These are phyloP conservation scores for Cydia splendana DNA, from an alignment of 1,140 invertebrate genomes.

Conservation along the genomic window DNA sequence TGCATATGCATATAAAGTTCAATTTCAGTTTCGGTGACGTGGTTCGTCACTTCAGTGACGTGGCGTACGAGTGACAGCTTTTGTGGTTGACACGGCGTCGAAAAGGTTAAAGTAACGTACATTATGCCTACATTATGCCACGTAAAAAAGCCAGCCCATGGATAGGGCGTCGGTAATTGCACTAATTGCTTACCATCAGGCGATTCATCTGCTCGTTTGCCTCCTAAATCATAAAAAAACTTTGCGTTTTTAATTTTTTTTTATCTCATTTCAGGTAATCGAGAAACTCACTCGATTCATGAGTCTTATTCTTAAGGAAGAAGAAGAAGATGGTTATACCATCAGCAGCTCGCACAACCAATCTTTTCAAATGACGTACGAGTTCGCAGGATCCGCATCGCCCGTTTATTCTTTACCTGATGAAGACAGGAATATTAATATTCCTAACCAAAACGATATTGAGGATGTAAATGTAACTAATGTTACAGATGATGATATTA, in stretches of 20 bases:
- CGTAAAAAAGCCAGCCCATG: too few relatives aligned
- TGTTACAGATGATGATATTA: slow-evolving; percentile 8
- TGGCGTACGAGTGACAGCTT: too few relatives aligned
- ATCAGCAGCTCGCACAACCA: background rate
- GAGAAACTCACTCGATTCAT: slow-evolving; percentile 55
- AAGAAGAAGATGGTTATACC: slow-evolving; percentile 27
- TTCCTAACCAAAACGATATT: background rate
- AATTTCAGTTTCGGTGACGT: too few relatives aligned
- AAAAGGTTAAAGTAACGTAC: too few relatives aligned
- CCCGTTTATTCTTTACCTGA: slow-evolving; percentile 44
- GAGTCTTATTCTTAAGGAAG: slow-evolving; percentile 51
- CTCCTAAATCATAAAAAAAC: background rate
- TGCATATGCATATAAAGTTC: too few relatives aligned
- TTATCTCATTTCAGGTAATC: slow-evolving; percentile 50
- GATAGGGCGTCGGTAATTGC: too few relatives aligned
- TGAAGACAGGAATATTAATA: slow-evolving; percentile 38
- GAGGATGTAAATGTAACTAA: slow-evolving; percentile 3
- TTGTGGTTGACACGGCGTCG: too few relatives aligned
- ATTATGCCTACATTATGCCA: too few relatives aligned
- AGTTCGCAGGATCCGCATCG: slow-evolving; percentile 7
- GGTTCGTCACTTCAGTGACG: too few relatives aligned
- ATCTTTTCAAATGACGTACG: background rate
- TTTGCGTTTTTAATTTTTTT: too few relatives aligned
- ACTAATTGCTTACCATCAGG: too few relatives aligned
- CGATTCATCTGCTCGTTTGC: background rate